phyloP scores from a whole-genome alignment of 2,888 invertebrate genomes.

The Timema podura region DNA sequence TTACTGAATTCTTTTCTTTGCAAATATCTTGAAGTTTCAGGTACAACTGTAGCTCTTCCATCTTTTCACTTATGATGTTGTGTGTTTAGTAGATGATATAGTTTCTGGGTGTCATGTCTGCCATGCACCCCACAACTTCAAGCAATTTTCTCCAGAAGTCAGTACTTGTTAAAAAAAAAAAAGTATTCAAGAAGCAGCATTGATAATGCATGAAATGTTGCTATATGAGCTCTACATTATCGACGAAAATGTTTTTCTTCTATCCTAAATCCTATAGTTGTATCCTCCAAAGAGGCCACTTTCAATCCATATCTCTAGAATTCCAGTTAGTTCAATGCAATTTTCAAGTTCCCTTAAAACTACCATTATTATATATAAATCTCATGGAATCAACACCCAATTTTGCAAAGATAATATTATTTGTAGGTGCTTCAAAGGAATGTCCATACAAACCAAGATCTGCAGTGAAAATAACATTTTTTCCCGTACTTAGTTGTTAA shows the following conservation, averaged over 20 bases:
- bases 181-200: neutral
- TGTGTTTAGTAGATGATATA: neutral
- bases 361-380: neutral
- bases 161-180: neutral
- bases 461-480: neutral
- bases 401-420: neutral
- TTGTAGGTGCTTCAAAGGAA: constrained; percentile 1
- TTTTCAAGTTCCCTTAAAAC: neutral
- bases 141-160: neutral
- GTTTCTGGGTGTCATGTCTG: constrained; percentile 4
- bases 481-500: neutral
- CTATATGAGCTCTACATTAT: no score
- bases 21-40: constrained; percentile 1
- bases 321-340: no score
- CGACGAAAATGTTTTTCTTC: no score
- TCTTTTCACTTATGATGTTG: neutral
- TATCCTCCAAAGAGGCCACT: no score
- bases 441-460: no score
- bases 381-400: neutral
- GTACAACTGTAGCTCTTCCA: neutral
- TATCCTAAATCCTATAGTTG: no score
- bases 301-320: no score
- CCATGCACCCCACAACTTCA: constrained; percentile 1
- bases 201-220: no score
- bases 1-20: neutral